Conservation (phyloP, 2,113 vertebrate genomes). For the Polypterus senegalus region DNA sequence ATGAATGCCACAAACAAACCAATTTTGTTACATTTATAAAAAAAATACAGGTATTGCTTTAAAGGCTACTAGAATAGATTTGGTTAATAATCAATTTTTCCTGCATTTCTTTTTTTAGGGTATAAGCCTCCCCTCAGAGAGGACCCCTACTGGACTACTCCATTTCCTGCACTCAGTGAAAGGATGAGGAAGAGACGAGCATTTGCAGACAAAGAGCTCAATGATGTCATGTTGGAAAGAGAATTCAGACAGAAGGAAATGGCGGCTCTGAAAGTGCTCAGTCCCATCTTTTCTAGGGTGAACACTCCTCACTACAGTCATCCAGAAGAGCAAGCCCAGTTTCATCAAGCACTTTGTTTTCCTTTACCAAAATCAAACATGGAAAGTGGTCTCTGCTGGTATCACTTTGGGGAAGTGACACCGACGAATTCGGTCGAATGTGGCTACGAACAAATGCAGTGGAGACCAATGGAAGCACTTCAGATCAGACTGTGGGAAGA, state of each 20-base stretch:
- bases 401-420: constrained; percentile 20
- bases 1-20: too few relatives aligned
- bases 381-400: constrained; percentile 40
- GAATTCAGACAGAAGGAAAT: constrained; percentile 44
- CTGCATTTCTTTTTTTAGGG: constrained; percentile 13
- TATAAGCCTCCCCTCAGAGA: constrained; percentile 27
- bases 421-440: constrained; percentile 23
- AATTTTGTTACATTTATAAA: too few relatives aligned
- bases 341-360: constrained; percentile 19
- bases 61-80: too few relatives aligned
- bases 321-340: constrained; percentile 27
- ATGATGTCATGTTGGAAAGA: constrained; percentile 45
- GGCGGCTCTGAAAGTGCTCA: constrained; percentile 17
- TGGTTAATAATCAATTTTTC: too few relatives aligned
- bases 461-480: constrained; percentile 15
- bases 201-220: constrained; percentile 56
- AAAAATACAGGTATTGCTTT: too few relatives aligned
- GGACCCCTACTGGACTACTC: constrained; percentile 28
- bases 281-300: constrained; percentile 14
- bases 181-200: constrained; percentile 48
- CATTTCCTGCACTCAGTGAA: constrained; percentile 38
- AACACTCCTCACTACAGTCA: constrained; percentile 25
- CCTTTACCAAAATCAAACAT: constrained; percentile 35
- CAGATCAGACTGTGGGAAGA: constrained; percentile 11
- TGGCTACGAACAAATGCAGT: constrained; percentile 18